Percentiles rank a stretch among this genome's conserved stretches.
Evolutionary conservation across 2,113 vertebrate species (phyloP).

Genomic region (Nettapus auritus): DNA sequence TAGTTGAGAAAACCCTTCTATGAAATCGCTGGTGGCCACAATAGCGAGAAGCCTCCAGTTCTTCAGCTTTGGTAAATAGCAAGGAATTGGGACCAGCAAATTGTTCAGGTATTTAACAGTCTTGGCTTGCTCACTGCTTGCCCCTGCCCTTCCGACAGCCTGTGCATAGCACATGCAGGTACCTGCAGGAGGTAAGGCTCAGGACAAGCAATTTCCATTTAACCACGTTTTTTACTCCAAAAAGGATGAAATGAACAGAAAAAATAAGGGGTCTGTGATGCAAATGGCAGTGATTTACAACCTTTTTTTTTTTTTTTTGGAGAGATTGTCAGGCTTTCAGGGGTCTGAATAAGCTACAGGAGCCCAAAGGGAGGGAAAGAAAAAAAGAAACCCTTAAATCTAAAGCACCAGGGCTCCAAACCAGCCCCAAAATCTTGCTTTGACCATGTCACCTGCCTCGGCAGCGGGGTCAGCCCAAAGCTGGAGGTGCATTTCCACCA

Average conservation of each 20-base stretch:
- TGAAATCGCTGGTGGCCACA: background rate
- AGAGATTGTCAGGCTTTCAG: background rate
- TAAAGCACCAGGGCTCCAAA: background rate
- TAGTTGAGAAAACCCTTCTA: background rate
- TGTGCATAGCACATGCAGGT: background rate
- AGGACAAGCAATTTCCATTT: background rate
- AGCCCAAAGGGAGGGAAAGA: background rate
- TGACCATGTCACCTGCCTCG: conserved; percentile 44
- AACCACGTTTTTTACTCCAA: background rate
- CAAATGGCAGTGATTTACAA: background rate
- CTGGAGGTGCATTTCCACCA: conserved; percentile 31
- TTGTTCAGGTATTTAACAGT: rapidly evolving
- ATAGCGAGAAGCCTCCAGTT: background rate
- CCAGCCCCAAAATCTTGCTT: background rate
- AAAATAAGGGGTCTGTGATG: background rate
- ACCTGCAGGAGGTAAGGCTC: background rate
- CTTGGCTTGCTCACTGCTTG: background rate
- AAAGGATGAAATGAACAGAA: background rate
- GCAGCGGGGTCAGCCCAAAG: background rate
- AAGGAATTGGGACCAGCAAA: background rate
- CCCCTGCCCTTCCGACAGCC: background rate
- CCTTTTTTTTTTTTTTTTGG: background rate
- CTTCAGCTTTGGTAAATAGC: background rate
- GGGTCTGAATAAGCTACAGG: background rate
- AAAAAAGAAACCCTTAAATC: background rate